Evolutionary conservation across 2,797 vertebrate genomes (phyloP), one percentile per base, ranked within the genome.

Genomic region (Sparidentex hasta): DNA sequence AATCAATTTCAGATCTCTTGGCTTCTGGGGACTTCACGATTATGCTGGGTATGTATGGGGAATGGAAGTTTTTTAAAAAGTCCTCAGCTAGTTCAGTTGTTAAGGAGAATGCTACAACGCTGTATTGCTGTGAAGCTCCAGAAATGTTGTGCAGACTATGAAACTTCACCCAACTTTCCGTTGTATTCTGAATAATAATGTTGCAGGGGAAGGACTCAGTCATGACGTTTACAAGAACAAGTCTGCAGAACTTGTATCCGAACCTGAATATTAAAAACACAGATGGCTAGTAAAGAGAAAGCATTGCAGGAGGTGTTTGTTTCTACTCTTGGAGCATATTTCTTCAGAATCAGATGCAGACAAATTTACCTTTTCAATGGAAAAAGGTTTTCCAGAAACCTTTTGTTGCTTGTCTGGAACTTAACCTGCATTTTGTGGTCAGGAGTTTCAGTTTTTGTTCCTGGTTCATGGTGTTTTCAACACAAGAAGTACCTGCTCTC

Each of bases 401-500:
- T n/a, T 65, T 65, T 41, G 20, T 25, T 9, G 3, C 29, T 25
- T 25, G 11, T 20, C 17, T 25, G 29, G 7, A 58, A 29, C 11
- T 13, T 29, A 29, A 55, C 38, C 43, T 59, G n/a, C n/a, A 7
- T 25, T 61, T 55, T 27, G 3, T 23, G 8, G 0, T 0, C 7
- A 44, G 56, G 11, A 38, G 11, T 64, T 82, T 54, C 16, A 17
- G 20, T 33, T 61, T 68, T 54, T 16, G 44, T 50, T 71, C 8
- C 8, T 27, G 11, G 12, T 13, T 71, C 3, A 0, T 13, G 14
- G 20, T 59, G 38, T 44, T 17, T 55, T 38, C 27, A 5, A 5
- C 23, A 18, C 33, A 61, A 3, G 56, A 44, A 64, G 21, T 41
- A n/a, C 55, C 16, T 11, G n/a, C 25, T 48, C 12, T 14, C 25